Base-by-base conservation (phyloP, 1,140 invertebrate genomes). In the Cotesia chilonis region DNA sequence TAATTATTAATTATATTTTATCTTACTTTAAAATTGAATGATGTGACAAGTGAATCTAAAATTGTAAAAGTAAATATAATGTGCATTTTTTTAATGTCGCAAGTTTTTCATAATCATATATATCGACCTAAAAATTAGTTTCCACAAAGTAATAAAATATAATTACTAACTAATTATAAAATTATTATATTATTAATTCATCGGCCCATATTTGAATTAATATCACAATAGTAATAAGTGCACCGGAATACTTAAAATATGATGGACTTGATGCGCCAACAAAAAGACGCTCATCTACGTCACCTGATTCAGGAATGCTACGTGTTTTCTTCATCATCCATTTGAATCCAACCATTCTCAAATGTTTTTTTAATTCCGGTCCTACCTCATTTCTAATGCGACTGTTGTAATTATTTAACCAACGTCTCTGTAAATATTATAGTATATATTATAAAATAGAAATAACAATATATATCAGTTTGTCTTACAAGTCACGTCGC, bases 301-400 rank as follows among this genome's bases (percentile, higher is more conserved):
- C 65, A 20, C 78, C 81, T 70, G 68, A 74, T 71, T 91, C 91
- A 68, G 90, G 88, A 86, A 94, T 89, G 75, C 89, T 89, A 76
- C 89, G 84, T 6, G 94, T 95, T 81, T 94, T 93, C 74, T 90
- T 90, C 89, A 93, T 91, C 90, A 95, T 92, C 94, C 94, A 95
- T 71, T 92, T 89, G 82, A 92, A 94, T 1, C 90, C 93, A 71
- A 89, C 89, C 82, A 90, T 91, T 75, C 89, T 88, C 3, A 89
- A 89, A 81, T 91, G 89, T 54, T 82, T 88, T 77, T 92, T 92
- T 10, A 95, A 85, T 79, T 94, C 92, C 4, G 89, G 85, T 0
- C 94, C 94, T 1, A 96, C 91, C 60, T 89, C 84, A 59, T 89
- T 85, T 37, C 92, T 84, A 55, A 95, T 92, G 71, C 90, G 88